Base-by-base conservation (phyloP, 2,797 vertebrate species). In the Lithobates pipiens region DNA sequence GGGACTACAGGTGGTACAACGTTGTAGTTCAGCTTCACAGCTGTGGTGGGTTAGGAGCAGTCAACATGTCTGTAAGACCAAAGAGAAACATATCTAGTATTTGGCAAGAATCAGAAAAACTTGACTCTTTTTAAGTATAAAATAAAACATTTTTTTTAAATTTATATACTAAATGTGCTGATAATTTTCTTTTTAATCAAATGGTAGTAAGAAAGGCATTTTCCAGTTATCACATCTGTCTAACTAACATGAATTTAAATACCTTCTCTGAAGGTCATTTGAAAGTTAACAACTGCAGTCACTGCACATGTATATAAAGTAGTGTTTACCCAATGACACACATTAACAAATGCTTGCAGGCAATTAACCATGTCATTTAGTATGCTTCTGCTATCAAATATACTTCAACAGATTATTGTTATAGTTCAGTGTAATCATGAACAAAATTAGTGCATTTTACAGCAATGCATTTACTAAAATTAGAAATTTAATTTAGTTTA, bases 391-490 rank as follows among this genome's bases (percentile, higher is more conserved):
- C 54, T 54, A 77, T 82, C 85, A 86, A 72, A 86, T 86, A 86
- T 82, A 82, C 74, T 82, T 50, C 67, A 82, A 71, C 36, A 82
- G 50, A 86, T 82, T 86, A 86, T 86, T 86, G 77, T 86, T 86
- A 86, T 82, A 72, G 85, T 86, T 82, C 74, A 71, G 36, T 67
- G 69, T 71, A 86, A 68, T 78, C 75, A 86, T 82, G 73, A 86
- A 78, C 79, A 82, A 82, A 85, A 86, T 86, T 65, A 86, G 74
- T 68, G 72, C 80, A 78, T 86, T 77, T 77, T 82, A 77, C 79
- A 86, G 80, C 85, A 82, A 76, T 61, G 74, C 73, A 77, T 77
- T 86, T 82, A 63, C 73, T 76, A 73, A 86, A 86, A 82, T 81
- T 73, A 76, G 78, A 82, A 77, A 86, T 82, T 81, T 57, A 10